These are phyloP conservation scores for Asobara japonica DNA, from an alignment of 1,140 invertebrate genomes.

Conservation along the genomic window DNA sequence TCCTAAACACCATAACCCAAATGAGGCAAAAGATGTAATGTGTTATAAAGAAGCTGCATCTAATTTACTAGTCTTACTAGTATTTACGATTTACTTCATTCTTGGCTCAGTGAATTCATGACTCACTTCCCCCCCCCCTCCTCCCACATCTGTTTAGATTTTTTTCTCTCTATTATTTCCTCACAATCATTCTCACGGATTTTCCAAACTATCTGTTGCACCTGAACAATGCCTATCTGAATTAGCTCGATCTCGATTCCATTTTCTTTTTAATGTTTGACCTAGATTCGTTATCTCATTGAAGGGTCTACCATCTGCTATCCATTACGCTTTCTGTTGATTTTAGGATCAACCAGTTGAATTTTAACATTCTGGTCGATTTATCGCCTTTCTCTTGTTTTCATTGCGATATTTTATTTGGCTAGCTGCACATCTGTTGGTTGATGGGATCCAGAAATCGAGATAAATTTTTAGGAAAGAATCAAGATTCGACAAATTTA, in stretches of 20 bases:
- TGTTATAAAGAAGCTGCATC: neutral
- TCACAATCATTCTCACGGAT: neutral
- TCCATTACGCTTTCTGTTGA: neutral
- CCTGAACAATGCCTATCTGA: neutral
- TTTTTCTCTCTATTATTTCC: neutral
- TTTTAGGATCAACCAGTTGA: neutral
- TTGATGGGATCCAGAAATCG: neutral
- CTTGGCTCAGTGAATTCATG: conserved; percentile 1
- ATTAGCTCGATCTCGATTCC: neutral
- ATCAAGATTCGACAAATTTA: too few species aligned
- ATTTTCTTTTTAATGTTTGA: neutral
- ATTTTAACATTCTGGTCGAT: neutral
- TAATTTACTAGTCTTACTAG: neutral
- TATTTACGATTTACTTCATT: neutral
- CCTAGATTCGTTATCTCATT: neutral
- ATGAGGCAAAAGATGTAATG: neutral
- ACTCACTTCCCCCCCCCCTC: neutral
- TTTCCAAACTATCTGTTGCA: neutral
- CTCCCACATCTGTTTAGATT: neutral
- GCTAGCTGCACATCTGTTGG: neutral
- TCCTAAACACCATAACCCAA: neutral
- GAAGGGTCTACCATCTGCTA: neutral
- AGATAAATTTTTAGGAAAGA: neutral
- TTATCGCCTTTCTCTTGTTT: neutral
- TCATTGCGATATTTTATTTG: neutral